Evolutionary conservation across 2,888 invertebrate species (phyloP).

Genomic region (Coecobrya sp.): DNA sequence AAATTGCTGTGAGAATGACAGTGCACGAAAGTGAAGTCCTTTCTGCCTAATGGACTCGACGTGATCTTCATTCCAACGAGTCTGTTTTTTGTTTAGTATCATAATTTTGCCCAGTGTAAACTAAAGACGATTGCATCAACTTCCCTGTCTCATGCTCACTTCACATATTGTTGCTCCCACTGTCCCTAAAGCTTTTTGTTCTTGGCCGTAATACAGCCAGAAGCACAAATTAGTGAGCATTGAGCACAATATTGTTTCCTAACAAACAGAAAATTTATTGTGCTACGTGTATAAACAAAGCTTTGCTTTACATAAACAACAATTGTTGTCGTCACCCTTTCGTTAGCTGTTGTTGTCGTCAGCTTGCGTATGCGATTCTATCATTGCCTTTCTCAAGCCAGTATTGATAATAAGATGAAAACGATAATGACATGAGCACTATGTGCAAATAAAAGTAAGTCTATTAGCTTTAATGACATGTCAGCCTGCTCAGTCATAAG

Average conservation of each 20-base stretch:
- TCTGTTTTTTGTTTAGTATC: conserved; percentile 37
- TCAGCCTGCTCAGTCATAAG: not conserved
- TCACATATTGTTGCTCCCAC: not conserved
- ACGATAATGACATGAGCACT: conserved; percentile 6
- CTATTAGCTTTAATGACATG: conserved; percentile 40
- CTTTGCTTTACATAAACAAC: conserved; percentile 4
- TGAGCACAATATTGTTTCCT: conserved; percentile 2
- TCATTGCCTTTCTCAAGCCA: not conserved
- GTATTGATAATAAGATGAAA: conserved; percentile 8
- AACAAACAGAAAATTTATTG: conserved; percentile 2
- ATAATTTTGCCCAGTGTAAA: conserved; percentile 5
- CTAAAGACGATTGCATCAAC: conserved; percentile 28
- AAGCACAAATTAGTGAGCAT: conserved; percentile 29
- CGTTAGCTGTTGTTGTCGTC: not conserved
- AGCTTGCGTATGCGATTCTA: not conserved
- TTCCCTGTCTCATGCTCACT: conserved; percentile 30
- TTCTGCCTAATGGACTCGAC: conserved; percentile 67
- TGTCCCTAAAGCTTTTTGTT: not conserved
- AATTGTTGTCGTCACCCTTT: not conserved
- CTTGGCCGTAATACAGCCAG: not conserved
- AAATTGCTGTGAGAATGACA: conserved; percentile 45
- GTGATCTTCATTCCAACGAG: conserved; percentile 66
- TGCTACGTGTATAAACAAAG: conserved; percentile 4
- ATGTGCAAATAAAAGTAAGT: not conserved
- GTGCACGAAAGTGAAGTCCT: conserved; percentile 66